These are phyloP conservation scores for Aspidapion aeneum DNA, from an alignment of 2,888 invertebrate genomes.

Conservation along the genomic window DNA sequence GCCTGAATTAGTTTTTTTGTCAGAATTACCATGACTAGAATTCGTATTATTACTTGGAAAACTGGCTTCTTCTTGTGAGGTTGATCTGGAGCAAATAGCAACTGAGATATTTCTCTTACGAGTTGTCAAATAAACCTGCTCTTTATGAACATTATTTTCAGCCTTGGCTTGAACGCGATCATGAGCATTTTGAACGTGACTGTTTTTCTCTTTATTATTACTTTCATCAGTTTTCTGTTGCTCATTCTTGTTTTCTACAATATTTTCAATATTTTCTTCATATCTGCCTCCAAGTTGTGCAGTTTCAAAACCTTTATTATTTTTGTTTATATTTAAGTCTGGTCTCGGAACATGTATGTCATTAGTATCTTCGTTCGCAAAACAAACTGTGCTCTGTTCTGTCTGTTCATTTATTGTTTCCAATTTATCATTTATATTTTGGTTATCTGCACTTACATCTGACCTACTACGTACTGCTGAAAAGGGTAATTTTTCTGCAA, in stretches of 20 bases:
- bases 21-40: background rate
- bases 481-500: background rate
- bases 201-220: background rate
- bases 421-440: background rate
- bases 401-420: constrained; percentile 14
- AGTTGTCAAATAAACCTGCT: background rate
- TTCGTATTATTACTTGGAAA: background rate
- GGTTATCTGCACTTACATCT: background rate
- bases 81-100: constrained; percentile 1
- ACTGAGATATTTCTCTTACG: background rate
- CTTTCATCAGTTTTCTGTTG: too few species aligned
- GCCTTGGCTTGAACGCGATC: too few species aligned
- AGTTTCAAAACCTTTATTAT: background rate
- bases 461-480: background rate
- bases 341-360: background rate
- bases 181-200: too few species aligned
- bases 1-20: too few species aligned
- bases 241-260: background rate
- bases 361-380: background rate
- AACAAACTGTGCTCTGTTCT: background rate
- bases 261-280: background rate
- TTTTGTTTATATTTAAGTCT: background rate
- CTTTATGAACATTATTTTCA: background rate
- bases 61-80: background rate
- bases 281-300: background rate